Evolutionary conservation across 2,113 vertebrate species (phyloP).

Genomic region (Epinephelus moara): DNA sequence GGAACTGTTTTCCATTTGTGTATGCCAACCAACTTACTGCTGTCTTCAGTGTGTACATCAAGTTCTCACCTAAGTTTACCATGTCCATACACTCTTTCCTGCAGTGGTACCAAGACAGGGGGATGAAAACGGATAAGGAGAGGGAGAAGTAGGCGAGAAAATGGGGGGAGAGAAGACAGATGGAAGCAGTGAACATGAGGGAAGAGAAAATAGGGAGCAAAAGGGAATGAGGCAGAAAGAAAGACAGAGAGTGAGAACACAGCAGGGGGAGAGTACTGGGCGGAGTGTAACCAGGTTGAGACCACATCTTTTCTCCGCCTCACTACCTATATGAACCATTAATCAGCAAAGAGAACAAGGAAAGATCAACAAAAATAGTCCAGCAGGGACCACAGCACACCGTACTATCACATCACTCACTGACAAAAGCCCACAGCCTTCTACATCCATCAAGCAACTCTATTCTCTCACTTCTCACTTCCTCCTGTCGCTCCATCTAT

Average conservation of each 20-base stretch:
- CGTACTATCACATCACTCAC: slow-evolving; percentile 59
- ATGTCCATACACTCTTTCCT: not conserved
- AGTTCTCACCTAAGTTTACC: slow-evolving; percentile 24
- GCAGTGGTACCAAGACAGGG: not conserved
- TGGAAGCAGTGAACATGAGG: slow-evolving; percentile 1
- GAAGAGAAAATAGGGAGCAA: slow-evolving; percentile 46
- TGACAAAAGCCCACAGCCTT: slow-evolving; percentile 63
- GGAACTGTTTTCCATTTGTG: slow-evolving; percentile 41
- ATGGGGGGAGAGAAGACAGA: slow-evolving; percentile 29
- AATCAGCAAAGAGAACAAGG: slow-evolving; percentile 76
- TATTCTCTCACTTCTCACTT: slow-evolving; percentile 70
- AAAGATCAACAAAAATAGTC: slow-evolving; percentile 76
- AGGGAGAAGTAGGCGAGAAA: slow-evolving; percentile 15
- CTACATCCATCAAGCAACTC: slow-evolving; percentile 68
- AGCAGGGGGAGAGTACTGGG: slow-evolving; percentile 43
- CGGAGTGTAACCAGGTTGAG: slow-evolving; percentile 62
- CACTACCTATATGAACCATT: slow-evolving; percentile 69
- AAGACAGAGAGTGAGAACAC: slow-evolving; percentile 45
- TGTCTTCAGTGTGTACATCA: slow-evolving; percentile 31
- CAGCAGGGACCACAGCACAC: slow-evolving; percentile 65
- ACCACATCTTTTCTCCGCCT: slow-evolving; percentile 74
- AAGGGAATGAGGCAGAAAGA: slow-evolving; percentile 72
- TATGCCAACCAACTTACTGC: slow-evolving; percentile 17
- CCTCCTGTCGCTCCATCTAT: slow-evolving; percentile 56
- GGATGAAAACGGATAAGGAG: not conserved